Conservation (phyloP, 2,888 invertebrate genomes). For the Ephialtes manifestator region DNA sequence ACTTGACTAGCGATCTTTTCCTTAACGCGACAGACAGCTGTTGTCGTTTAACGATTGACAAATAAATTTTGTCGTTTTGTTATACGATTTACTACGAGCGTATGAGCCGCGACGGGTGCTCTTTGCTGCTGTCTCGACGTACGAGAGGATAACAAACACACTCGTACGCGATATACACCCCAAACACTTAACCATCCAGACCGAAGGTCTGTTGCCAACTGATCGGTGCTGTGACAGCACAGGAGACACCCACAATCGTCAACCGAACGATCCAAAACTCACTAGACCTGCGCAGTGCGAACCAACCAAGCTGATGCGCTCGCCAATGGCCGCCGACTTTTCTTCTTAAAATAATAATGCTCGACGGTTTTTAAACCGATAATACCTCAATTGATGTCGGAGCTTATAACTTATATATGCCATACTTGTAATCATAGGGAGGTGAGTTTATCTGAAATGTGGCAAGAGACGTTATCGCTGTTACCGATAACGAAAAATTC, state of each 20-base stretch:
- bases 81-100: neutral
- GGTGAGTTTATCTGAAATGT: too few relatives aligned
- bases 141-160: constrained; percentile 43
- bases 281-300: constrained; percentile 43
- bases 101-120: neutral
- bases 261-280: constrained; percentile 54
- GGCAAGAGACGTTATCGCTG: too few relatives aligned
- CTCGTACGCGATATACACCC: constrained; percentile 25
- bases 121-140: constrained; percentile 23
- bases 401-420: neutral
- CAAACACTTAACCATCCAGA: constrained; percentile 67
- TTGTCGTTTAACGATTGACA: neutral
- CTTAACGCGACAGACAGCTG: neutral
- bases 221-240: constrained; percentile 80
- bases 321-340: neutral
- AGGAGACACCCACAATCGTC: constrained; percentile 58
- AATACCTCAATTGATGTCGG: neutral
- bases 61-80: neutral
- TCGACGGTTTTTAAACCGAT: neutral
- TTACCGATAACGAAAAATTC: too few relatives aligned
- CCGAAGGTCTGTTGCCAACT: constrained; percentile 85
- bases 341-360: neutral
- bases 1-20: neutral
- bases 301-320: neutral
- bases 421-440: too few relatives aligned